These are phyloP conservation scores for Diplogasteroides magnus DNA, from an alignment of 1,140 invertebrate genomes.

Conservation along the genomic window DNA sequence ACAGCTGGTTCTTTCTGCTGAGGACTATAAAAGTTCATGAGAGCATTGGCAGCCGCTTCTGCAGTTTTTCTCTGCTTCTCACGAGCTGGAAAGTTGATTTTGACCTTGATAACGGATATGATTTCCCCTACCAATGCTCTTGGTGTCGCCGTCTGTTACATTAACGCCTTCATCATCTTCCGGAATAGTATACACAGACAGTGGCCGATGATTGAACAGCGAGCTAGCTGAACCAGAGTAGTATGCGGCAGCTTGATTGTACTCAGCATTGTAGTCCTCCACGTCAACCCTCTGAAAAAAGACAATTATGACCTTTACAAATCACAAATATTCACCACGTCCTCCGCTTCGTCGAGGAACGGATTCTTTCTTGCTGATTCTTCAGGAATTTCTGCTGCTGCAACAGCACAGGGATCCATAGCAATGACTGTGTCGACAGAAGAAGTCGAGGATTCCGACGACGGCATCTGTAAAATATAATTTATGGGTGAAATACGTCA, in stretches of 20 bases:
- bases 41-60: not conserved
- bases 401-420: too few species aligned
- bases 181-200: slow-evolving; percentile 54
- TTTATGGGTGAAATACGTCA: too few species aligned
- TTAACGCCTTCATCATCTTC: slow-evolving; percentile 47
- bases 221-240: slow-evolving; percentile 16
- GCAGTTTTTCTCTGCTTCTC: slow-evolving; percentile 12
- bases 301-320: not conserved
- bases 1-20: not conserved
- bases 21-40: not conserved
- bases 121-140: slow-evolving; percentile 18
- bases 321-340: slow-evolving; percentile 18
- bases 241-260: slow-evolving; percentile 37
- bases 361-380: slow-evolving; percentile 42
- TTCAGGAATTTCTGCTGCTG: too few species aligned
- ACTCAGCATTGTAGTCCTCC: slow-evolving; percentile 42
- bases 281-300: slow-evolving; percentile 42
- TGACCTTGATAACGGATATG: not conserved
- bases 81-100: not conserved
- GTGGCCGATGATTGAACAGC: slow-evolving; percentile 33
- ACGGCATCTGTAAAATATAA: too few species aligned
- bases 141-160: slow-evolving; percentile 36
- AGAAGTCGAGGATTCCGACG: too few species aligned
- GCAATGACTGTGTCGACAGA: too few species aligned
- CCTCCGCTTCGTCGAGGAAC: slow-evolving; percentile 45